Evolutionary conservation across 2,113 vertebrate genomes (phyloP).

Genomic region (Mellivora capensis): DNA sequence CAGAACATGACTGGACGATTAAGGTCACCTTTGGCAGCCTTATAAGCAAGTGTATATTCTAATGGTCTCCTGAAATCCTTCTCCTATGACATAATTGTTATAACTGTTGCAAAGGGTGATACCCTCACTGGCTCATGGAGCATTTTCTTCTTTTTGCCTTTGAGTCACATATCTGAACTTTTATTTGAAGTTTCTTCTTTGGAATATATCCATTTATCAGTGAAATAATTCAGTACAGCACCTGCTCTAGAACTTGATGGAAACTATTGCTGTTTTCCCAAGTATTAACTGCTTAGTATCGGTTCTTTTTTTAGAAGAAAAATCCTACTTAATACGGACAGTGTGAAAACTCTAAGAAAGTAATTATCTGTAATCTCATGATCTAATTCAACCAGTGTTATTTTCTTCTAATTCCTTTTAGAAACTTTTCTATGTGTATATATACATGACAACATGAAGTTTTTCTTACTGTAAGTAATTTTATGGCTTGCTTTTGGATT

Average conservation of each 20-base stretch:
- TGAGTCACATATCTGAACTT: conserved; percentile 1
- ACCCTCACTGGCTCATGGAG: neutral
- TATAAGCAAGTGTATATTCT: conserved; percentile 15
- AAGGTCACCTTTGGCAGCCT: conserved; percentile 28
- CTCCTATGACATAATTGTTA: neutral
- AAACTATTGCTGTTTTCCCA: neutral
- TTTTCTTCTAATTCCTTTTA: conserved; percentile 23
- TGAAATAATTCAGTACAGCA: neutral
- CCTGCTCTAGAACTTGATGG: neutral
- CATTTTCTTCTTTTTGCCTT: neutral
- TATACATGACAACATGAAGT: neutral
- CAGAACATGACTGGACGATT: neutral
- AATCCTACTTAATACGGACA: neutral
- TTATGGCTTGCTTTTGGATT: neutral
- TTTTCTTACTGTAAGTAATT: neutral
- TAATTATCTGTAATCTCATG: neutral
- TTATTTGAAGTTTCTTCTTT: neutral
- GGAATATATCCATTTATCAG: neutral
- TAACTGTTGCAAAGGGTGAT: neutral
- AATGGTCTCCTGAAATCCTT: conserved; percentile 21
- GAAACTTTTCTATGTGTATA: neutral
- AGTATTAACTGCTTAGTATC: neutral
- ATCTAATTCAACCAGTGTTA: neutral
- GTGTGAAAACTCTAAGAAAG: neutral
- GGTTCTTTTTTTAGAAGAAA: neutral